Evolutionary conservation across 2,888 invertebrate species (phyloP).

Genomic region (Lysandra coridon): DNA sequence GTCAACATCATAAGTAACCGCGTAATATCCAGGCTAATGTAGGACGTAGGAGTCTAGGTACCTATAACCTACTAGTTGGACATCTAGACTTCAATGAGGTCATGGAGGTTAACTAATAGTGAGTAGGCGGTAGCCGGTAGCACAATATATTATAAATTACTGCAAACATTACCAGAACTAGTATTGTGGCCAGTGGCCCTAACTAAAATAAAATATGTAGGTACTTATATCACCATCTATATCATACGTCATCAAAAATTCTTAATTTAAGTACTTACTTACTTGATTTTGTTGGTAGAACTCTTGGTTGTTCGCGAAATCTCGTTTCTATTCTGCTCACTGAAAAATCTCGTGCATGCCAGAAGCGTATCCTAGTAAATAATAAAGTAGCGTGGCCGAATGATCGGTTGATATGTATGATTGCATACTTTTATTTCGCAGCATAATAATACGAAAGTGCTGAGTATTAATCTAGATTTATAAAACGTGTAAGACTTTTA

Average conservation of each 20-base stretch:
- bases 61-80: not conserved
- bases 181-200: not conserved
- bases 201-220: not conserved
- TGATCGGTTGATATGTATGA: no score
- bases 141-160: not conserved
- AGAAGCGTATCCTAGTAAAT: no score
- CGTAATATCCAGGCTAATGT: not conserved
- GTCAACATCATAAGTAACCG: not conserved
- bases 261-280: no score
- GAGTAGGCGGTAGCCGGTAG: not conserved
- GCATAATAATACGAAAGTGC: no score
- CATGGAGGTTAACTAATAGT: constrained; percentile 12
- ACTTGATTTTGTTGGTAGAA: no score
- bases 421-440: no score
- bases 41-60: not conserved
- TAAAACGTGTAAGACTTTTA: not conserved
- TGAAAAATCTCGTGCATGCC: no score
- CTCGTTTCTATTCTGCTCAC: no score
- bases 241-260: no score
- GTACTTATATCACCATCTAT: no score
- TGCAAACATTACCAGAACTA: not conserved
- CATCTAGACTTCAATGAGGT: constrained; percentile 4
- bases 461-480: not conserved
- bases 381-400: no score
- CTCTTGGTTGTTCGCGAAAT: no score